These are phyloP conservation scores for Halictus quadricinctus DNA, from an alignment of 2,888 invertebrate species.

Conservation along the genomic window DNA sequence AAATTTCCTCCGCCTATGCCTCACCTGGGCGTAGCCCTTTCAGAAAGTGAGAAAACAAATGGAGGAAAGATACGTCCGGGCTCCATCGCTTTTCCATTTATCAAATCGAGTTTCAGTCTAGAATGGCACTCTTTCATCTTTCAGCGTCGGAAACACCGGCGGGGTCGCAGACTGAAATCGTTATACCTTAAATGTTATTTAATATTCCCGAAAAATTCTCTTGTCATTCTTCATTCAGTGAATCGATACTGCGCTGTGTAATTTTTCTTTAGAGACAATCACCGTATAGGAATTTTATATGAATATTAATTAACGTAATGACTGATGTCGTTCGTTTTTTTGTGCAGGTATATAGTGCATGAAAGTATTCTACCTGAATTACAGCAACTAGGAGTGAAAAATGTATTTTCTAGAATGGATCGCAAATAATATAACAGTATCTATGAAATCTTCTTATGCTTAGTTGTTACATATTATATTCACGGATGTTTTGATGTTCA, in stretches of 20 bases:
- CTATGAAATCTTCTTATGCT: no score
- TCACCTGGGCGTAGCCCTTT: conserved; percentile 56
- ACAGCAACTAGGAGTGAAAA: no score
- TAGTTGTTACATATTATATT: no score
- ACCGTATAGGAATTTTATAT: background rate
- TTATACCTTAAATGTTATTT: background rate
- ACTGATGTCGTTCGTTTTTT: background rate
- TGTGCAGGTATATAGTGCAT: background rate
- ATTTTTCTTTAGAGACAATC: background rate
- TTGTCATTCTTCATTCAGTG: background rate
- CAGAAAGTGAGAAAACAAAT: conserved; percentile 34
- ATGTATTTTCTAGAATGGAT: no score
- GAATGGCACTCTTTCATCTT: background rate
- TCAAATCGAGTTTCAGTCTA: background rate
- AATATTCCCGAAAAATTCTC: background rate
- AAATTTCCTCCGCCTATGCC: conserved; percentile 59
- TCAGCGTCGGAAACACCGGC: background rate
- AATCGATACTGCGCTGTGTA: background rate
- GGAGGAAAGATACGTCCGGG: conserved; percentile 23
- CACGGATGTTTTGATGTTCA: no score
- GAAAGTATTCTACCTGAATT: no score
- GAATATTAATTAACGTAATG: background rate
- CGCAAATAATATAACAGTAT: no score
- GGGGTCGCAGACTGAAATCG: background rate
- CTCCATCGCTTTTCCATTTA: conserved; percentile 4